Evolutionary conservation across 2,797 vertebrate genomes (phyloP), one percentile per base, ranked within the genome.

Genomic region (Chaunax sp.): DNA sequence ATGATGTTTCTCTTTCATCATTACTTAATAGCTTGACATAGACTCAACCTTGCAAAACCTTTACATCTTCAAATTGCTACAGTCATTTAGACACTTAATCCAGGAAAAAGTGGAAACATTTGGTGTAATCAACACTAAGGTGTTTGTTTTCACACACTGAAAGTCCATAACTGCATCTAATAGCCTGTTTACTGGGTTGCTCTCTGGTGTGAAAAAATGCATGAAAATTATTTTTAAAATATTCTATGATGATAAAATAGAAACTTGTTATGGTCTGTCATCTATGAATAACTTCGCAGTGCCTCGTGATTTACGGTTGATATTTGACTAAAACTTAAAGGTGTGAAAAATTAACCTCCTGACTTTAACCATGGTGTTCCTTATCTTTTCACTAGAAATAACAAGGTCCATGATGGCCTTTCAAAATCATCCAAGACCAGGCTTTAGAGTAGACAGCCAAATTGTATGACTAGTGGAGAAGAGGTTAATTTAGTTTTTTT

Each of bases 201-300:
- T 71, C 26, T 68, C n/a, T 44, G 7, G 6, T 54, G 60, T 69
- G 38, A 70, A 69, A 41, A 23, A 64, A 68, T 55, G 25, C 58
- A 54, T 69, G 20, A 61, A 41, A 62, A 46, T 41, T 49, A 45
- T 53, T 40, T 18, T 50, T 18, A 3, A 60, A 50, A 67, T 77
- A 43, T 45, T 41, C 18, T 52, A 58, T 44, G 65, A 69, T 68
- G 28, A 60, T 59, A 33, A 19, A 57, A 30, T 6, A 30, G 9
- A 43, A 68, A 59, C 38, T 55, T 47, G 62, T 73, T 57, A 38
- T 55, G 63, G 14, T 75, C 35, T 53, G 60, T 45, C 25, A 51
- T 63, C 62, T 52, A 43, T 51, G 44, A 69, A 65, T 72, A 35
- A 69, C 46, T 44, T 47, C 57, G 4, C 20, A 23, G 5, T 57